A percentile compares a stretch with the other conserved stretches of the same genome.
Conservation (phyloP, 2,113 vertebrate species). For the Mesitornis unicolor region DNA sequence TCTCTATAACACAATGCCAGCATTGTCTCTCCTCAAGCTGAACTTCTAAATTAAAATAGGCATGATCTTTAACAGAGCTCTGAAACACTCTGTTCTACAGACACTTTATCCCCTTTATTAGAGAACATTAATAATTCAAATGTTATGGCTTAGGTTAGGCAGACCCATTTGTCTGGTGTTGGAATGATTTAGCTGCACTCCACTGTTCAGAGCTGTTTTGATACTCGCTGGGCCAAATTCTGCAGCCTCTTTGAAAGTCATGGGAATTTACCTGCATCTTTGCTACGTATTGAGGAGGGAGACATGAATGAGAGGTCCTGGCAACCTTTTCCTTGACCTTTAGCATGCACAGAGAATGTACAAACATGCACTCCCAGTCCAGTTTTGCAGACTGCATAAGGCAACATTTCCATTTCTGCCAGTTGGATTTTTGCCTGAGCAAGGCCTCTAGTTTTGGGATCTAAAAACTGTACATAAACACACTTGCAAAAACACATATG, state of each 20-base stretch:
- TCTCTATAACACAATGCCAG: slow-evolving; percentile 73
- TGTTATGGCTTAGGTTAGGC: slow-evolving; percentile 58
- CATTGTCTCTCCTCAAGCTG: slow-evolving; percentile 71
- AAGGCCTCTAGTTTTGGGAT: slow-evolving; percentile 15
- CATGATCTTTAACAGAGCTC: slow-evolving; percentile 73
- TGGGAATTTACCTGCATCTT: slow-evolving; percentile 4
- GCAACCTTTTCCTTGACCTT: not conserved
- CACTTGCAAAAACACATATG: slow-evolving; percentile 13
- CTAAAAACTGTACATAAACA: not conserved
- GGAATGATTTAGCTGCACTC: slow-evolving; percentile 35
- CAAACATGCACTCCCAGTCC: not conserved
- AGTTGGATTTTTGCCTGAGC: slow-evolving; percentile 17
- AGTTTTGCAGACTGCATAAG: not conserved
- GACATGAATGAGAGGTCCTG: not conserved
- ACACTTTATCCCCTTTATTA: slow-evolving; percentile 68
- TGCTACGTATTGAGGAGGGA: fast-evolving
- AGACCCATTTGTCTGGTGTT: slow-evolving; percentile 47
- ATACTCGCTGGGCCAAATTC: not conserved
- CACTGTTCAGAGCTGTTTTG: not conserved
- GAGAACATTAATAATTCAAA: slow-evolving; percentile 71
- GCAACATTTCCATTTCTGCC: not conserved
- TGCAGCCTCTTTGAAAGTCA: not conserved
- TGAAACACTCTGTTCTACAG: slow-evolving; percentile 60
- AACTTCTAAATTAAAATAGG: slow-evolving; percentile 76
- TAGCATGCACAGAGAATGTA: not conserved